Evolutionary conservation across 2,797 vertebrate genomes (phyloP), one percentile per base, ranked within the genome.

Genomic region (Xenops minutus): DNA sequence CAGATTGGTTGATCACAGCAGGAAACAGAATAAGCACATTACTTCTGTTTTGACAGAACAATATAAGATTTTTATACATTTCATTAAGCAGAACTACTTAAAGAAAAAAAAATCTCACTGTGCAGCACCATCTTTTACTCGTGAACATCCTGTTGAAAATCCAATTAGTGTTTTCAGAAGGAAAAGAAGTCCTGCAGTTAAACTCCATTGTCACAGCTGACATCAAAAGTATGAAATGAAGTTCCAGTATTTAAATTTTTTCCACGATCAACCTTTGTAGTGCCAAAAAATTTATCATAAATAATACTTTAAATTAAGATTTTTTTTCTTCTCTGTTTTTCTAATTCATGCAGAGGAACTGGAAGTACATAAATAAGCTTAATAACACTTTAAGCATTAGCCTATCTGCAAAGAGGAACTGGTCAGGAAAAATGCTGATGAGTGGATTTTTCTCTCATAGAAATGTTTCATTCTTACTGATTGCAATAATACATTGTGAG

Each of bases 41-140:
- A 97, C 92, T 97, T 96, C 90, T 93, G 64, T 96, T 97, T 94
- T 97, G 94, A 97, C 96, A 97, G 94, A 97, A 93, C 86, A 97
- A 95, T 82, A 89, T 95, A 93, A 88, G 88, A 95, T 94, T 96
- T 95, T 95, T 95, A 92, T 91, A 94, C 93, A 92, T 96, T 94
- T 96, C 94, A 95, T 93, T 96, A 96, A 94, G 89, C 93, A 96
- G 59, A 94, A 76, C 88, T 93, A 90, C 88, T 95, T 93, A 85
- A 92, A 96, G 63, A 29, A 86, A 72, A 80, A 72, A 68, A 89
- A 73, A 3, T 56, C 85, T 90, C 13, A 58, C 67, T 82, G 55
- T 58, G 64, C n/a, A 82, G 83, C 77, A 86, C 69, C 52, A 88
- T 91, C 76, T 93, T 96, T 97, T 88, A 89, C 89, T 76, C 67